Conservation (phyloP, 2,797 vertebrate genomes). For the Leucoraja ocellata region DNA sequence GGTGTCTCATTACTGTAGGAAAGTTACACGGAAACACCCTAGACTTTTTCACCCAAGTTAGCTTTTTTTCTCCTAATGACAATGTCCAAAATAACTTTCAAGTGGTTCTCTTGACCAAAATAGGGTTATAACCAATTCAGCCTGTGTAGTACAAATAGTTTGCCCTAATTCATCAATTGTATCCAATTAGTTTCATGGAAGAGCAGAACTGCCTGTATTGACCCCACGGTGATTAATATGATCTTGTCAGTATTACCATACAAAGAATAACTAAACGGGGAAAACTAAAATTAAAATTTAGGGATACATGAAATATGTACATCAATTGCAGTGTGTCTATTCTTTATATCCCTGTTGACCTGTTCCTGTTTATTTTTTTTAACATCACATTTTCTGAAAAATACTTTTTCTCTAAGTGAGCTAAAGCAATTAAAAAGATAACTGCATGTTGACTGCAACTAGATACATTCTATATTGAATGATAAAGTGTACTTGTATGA, state of each 20-base stretch:
- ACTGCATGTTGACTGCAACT: not conserved
- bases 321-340: not conserved
- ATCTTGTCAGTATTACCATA: not conserved
- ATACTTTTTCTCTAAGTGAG: not conserved
- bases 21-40: not conserved
- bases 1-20: not conserved
- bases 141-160: no score
- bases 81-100: no score
- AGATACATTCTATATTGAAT: not conserved
- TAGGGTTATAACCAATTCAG: no score
- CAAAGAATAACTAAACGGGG: not conserved
- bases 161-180: no score
- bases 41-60: no score
- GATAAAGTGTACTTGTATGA: not conserved
- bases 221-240: not conserved
- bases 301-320: not conserved
- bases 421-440: not conserved
- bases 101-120: no score
- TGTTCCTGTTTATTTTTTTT: not conserved
- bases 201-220: no score
- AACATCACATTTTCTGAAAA: no score
- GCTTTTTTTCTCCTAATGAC: no score
- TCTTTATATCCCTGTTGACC: not conserved
- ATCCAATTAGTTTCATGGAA: no score
- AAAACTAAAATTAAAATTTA: not conserved